Evolutionary conservation across 2,113 vertebrate species (phyloP), one percentile per base, ranked within the genome.

Genomic region (Indicator maculatus): DNA sequence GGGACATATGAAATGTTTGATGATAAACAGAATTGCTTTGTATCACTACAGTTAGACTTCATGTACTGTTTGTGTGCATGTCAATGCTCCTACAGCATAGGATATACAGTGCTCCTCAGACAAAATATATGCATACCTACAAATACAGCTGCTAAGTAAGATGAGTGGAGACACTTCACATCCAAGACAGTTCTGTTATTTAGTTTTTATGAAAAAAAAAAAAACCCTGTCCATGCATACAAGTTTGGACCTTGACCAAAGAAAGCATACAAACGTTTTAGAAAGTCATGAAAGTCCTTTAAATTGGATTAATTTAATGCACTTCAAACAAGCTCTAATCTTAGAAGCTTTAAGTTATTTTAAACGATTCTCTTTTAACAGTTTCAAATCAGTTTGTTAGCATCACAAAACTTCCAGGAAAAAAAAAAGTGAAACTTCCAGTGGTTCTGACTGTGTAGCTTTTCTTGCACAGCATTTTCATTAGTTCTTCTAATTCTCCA

Each of bases 11-110:
- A 97, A 98, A 96, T 97, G 96, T 97, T 96, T 98, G 98, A 98
- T 97, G 97, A 98, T 98, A 98, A 98, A 97, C 97, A 97, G 97
- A 97, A 97, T 93, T 97, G 96, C 94, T 97, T 93, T 93, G 89
- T 95, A 83, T 90, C 17, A 0, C 88, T 94, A 72, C 56, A 96
- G 81, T 66, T 90, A 93, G 95, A 86, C 31, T 60, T 74, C 85
- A 58, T 66, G 83, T 71, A 64, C 26, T 84, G 66, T 65, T 59
- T 55, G 61, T 64, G 67, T 38, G 66, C 11, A 31, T 45, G 24
- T 17, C 87, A 90, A 76, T 58, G 60, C 64, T 93, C 83, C 89
- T 65, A 58, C 50, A 91, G 67, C 0, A 1, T 31, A 78, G 58
- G 65, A 65, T 73, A 86, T 7, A 33, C 12, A 79, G 23, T 58